Base-by-base conservation (phyloP, 1,140 invertebrate species). In the Frieseomelitta varia region DNA sequence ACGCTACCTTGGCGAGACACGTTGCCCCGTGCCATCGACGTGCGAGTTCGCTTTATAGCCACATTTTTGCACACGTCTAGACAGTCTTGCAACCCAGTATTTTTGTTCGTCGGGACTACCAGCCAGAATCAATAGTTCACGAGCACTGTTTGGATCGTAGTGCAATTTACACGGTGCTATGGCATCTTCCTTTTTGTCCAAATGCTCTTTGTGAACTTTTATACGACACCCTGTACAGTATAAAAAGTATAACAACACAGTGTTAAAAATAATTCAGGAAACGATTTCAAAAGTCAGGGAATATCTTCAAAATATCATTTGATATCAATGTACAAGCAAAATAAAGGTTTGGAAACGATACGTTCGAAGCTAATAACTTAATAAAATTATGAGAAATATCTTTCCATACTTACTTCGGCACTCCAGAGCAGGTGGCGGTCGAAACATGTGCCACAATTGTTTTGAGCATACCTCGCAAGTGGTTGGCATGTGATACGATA, bases 401-500 rank as follows among this genome's bases (percentile, higher is more conserved):
- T 0, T 53, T 27, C 30, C 17, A 6, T 87, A 96, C 96, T 96
- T 95, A 98, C 98, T 96, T 96, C 98, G 96, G 95, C 99, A 99
- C 95, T 99, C 99, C 84, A 99, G 96, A 75, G 99, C 99, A 86
- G 98, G 97, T 72, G 99, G 99, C 82, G 99, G 99, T 93, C 98
- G 97, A 93, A 99, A 98, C 97, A 99, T 98, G 94, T 99, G 97
- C 98, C 98, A 99, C 77, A 99, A 96, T 90, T 98, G 98, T 94
- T 98, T 99, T 56, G 98, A 97, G 96, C 99, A 99, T 75, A 98
- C 97, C 95, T 99, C 99, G 95, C 99, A 99, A 84, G 98, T 98
- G 4, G 99, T 99, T 58, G 99, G 99, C 97, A 99, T 99, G 95
- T 99, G 98, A 95, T 98, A 99, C 86, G 97, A 98, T 90, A 99